Evolutionary conservation across 2,888 invertebrate species (phyloP).

Genomic region (Empis stercorea): DNA sequence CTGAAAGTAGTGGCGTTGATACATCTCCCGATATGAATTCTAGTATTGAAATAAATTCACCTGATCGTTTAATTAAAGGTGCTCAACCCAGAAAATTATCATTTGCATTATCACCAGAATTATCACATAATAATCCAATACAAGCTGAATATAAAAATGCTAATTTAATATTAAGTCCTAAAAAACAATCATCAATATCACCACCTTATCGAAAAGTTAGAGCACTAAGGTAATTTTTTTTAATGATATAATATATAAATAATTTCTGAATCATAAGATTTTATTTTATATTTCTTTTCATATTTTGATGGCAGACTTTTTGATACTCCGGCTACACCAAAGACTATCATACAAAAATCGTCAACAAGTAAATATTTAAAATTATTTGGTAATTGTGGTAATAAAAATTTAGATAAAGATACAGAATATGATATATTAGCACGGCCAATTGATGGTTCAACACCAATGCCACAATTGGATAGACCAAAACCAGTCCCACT

Average conservation of each 20-base stretch:
- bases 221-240: slow-evolving; percentile 39
- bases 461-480: slow-evolving; percentile 26
- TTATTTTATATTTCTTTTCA: not conserved
- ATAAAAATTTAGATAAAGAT: slow-evolving; percentile 4
- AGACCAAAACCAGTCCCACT: slow-evolving; percentile 36
- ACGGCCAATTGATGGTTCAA: slow-evolving; percentile 9
- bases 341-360: slow-evolving; percentile 49
- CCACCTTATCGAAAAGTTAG: slow-evolving; percentile 48
- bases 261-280: too few species aligned
- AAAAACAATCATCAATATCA: slow-evolving; percentile 21
- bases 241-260: not conserved
- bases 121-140: slow-evolving; percentile 7
- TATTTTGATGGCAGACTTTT: slow-evolving; percentile 44
- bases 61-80: slow-evolving; percentile 9
- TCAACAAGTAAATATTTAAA: slow-evolving; percentile 43
- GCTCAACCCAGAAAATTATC: slow-evolving; percentile 29
- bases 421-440: slow-evolving; percentile 7
- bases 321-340: slow-evolving; percentile 77
- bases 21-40: slow-evolving; percentile 18
- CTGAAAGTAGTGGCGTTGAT: slow-evolving; percentile 17
- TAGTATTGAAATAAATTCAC: slow-evolving; percentile 14
- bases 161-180: slow-evolving; percentile 11
- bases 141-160: slow-evolving; percentile 11
- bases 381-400: slow-evolving; percentile 17
- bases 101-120: slow-evolving; percentile 27